Base-by-base conservation (phyloP, 2,888 invertebrate species). In the Nemoura dubitans region DNA sequence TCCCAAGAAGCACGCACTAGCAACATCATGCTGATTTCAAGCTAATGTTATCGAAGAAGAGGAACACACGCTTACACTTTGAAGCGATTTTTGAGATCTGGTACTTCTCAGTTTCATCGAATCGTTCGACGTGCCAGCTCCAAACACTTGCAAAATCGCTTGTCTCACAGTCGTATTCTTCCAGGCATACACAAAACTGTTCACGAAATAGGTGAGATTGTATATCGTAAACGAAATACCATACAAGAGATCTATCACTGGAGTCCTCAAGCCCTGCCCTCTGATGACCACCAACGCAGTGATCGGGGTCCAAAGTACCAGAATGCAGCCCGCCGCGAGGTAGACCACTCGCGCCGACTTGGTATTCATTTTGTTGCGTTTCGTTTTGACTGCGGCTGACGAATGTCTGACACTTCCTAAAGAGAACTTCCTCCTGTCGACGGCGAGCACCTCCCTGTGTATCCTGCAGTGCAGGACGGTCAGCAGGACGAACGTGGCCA, bases 171-270 rank as follows among this genome's bases (percentile, higher is more conserved):
- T 85, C 36, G 78, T 76, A 42, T 88, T 88, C 87, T 84, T 88
- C 87, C 87, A 88, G 21, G 88, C 85, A 76, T 88, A 88, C 5
- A 88, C 81, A 43, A 88, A 83, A 21, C 86, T 87, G 76, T 88
- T 88, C 26, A 88, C 26, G 7, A 88, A 42, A 76, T 87, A 88
- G 28, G 86, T 87, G 5, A 87, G 21, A 82, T 87, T 87, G 36
- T 86, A 76, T 27, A 88, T 81, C 5, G 87, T 78, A 81, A 87
- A 84, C 6, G 84, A 30, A 14, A 86, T 28, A 21, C 86, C 77
- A 77, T 85, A 86, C 26, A 85, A 21, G 5, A 87, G 16, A 5
- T 88, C 88, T 10, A 87, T 14, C 0, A 76, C 0, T 7, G 85
- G 76, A 6, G 85, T 76, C n/a, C 25, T 21, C 16, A 26, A 42